These are phyloP conservation scores for Noctua janthe DNA, from an alignment of 2,888 invertebrate genomes.

Conservation along the genomic window DNA sequence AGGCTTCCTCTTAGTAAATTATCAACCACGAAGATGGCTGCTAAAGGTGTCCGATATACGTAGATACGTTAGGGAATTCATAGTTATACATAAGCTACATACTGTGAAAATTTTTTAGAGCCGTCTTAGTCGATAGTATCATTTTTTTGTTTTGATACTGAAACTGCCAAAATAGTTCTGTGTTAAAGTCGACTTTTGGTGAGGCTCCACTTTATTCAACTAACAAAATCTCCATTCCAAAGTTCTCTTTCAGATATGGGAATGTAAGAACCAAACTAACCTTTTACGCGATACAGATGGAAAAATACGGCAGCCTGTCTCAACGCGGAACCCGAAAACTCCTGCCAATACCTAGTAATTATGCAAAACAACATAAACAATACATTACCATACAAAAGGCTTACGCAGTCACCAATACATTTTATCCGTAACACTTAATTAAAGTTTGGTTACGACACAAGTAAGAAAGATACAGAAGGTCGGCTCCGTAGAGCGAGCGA, in stretches of 20 bases:
- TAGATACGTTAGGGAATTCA: neutral
- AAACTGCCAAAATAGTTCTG: neutral
- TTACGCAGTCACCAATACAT: constrained; percentile 43
- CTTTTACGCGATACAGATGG: neutral
- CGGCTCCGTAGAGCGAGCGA: neutral
- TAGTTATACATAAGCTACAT: neutral
- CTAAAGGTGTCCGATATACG: neutral
- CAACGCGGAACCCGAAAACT: constrained; percentile 21
- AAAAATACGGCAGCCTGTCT: neutral
- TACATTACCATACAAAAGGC: constrained; percentile 56
- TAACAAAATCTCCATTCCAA: neutral
- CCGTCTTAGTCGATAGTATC: neutral
- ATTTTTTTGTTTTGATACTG: neutral
- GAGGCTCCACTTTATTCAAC: neutral
- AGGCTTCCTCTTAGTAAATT: neutral
- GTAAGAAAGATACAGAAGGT: neutral
- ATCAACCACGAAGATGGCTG: neutral
- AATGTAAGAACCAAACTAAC: neutral
- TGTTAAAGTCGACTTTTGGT: neutral
- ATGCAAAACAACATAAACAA: constrained; percentile 50
- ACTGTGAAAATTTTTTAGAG: neutral
- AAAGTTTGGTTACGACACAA: constrained; percentile 18
- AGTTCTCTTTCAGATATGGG: neutral
- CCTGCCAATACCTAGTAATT: constrained; percentile 20
- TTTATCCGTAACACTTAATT: constrained; percentile 51